A percentile compares a stretch with the other conserved stretches of the same genome.
These are phyloP conservation scores for Drosophila austrosaltans DNA, from an alignment of 2,888 invertebrate species.

Conservation along the genomic window DNA sequence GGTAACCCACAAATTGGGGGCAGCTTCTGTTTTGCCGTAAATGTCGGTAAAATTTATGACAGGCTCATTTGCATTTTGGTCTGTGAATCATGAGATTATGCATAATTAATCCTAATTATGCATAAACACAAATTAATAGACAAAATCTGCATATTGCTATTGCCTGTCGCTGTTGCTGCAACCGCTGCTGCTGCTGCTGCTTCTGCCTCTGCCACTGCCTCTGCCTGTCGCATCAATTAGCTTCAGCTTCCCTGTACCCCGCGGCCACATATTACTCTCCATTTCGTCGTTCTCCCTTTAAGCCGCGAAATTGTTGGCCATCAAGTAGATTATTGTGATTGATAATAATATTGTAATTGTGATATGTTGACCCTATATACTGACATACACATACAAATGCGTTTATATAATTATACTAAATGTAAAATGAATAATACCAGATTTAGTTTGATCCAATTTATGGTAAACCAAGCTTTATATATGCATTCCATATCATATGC, in stretches of 20 bases:
- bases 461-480: neutral
- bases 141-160: slow-evolving; percentile 73
- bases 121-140: slow-evolving; percentile 78
- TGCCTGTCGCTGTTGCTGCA: slow-evolving; percentile 28
- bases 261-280: neutral
- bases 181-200: neutral
- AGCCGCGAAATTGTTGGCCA: neutral
- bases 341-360: slow-evolving; percentile 21
- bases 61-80: slow-evolving; percentile 68
- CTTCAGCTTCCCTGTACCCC: neutral
- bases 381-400: neutral
- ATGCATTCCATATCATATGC: too few species aligned
- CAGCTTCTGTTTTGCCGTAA: slow-evolving; percentile 10
- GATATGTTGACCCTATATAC: neutral
- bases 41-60: slow-evolving; percentile 44
- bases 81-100: slow-evolving; percentile 77
- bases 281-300: neutral
- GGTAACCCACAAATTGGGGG: neutral
- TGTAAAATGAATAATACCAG: neutral
- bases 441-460: neutral
- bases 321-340: slow-evolving; percentile 17
- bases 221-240: slow-evolving; percentile 64
- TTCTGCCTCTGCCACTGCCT: neutral
- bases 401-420: too few species aligned
- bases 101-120: slow-evolving; percentile 77